A percentile compares a stretch with the other conserved stretches of the same genome.
These are phyloP conservation scores for Pitta sordida DNA, from an alignment of 2,113 vertebrate species.

Conservation along the genomic window DNA sequence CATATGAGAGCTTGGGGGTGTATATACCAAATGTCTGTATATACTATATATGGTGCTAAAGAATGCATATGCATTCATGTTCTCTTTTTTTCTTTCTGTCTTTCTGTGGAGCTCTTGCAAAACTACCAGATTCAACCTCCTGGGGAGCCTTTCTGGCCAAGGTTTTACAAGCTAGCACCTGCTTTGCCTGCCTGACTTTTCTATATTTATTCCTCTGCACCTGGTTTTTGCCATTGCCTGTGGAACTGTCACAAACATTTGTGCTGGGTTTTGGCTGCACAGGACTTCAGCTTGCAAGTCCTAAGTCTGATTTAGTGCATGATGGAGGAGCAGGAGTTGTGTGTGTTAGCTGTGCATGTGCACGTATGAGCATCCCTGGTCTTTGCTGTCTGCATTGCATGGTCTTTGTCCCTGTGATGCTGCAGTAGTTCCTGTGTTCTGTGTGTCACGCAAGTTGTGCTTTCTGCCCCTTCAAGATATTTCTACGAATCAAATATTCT, in stretches of 20 bases:
- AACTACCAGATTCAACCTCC: constrained; percentile 56
- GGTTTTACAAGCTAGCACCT: constrained; percentile 49
- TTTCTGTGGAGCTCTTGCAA: constrained; percentile 48
- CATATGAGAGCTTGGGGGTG: constrained; percentile 2
- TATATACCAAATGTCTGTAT: constrained; percentile 48
- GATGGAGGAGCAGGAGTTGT: background rate
- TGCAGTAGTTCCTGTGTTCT: background rate
- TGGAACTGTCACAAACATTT: constrained; percentile 16
- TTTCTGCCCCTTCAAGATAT: background rate
- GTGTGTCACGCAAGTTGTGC: background rate
- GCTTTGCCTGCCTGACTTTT: constrained; percentile 36
- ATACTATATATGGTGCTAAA: constrained; percentile 26
- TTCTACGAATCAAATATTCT: background rate
- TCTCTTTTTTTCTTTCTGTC: constrained; percentile 23
- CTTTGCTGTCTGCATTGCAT: background rate
- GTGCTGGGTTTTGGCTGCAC: background rate
- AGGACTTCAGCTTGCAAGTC: constrained; percentile 23
- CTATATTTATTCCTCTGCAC: constrained; percentile 46
- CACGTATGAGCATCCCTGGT: background rate
- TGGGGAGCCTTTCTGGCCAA: constrained; percentile 54
- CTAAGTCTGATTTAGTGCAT: background rate
- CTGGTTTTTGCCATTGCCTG: constrained; percentile 28
- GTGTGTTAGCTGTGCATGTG: background rate
- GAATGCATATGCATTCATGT: constrained; percentile 51
- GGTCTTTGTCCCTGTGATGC: background rate